Evolutionary conservation across 2,113 vertebrate genomes (phyloP).

Genomic region (Oreocharis arfaki): DNA sequence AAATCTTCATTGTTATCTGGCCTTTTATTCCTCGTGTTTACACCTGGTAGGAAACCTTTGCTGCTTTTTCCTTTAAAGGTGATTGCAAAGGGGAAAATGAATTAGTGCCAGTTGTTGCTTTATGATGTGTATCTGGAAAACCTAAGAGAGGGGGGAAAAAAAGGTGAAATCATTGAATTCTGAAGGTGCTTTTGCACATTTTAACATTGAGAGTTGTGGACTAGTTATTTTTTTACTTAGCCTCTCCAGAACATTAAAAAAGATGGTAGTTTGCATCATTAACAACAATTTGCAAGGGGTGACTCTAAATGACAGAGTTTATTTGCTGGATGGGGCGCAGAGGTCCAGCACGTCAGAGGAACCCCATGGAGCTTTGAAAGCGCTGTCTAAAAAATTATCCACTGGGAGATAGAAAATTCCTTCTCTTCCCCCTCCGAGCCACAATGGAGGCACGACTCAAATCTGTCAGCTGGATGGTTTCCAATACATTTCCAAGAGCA

Average conservation of each 20-base stretch:
- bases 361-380: fast-evolving
- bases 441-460: not conserved
- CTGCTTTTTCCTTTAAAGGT: not conserved
- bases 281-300: not conserved
- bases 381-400: not conserved
- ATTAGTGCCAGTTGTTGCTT: conserved; percentile 21
- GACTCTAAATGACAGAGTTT: not conserved
- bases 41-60: not conserved
- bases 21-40: not conserved
- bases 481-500: not conserved
- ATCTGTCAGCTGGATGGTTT: not conserved
- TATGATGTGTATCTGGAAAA: conserved; percentile 11
- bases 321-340: not conserved
- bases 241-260: not conserved
- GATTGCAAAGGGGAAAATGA: conserved; percentile 37
- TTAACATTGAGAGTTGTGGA: not conserved
- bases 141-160: fast-evolving
- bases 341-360: not conserved
- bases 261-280: not conserved
- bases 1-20: conserved; percentile 46
- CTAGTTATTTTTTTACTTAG: not conserved
- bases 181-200: not conserved
- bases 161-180: not conserved
- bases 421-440: not conserved
- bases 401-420: not conserved